phyloP scores from a whole-genome alignment of 2,888 invertebrate species.

The Anorthoa munda region DNA sequence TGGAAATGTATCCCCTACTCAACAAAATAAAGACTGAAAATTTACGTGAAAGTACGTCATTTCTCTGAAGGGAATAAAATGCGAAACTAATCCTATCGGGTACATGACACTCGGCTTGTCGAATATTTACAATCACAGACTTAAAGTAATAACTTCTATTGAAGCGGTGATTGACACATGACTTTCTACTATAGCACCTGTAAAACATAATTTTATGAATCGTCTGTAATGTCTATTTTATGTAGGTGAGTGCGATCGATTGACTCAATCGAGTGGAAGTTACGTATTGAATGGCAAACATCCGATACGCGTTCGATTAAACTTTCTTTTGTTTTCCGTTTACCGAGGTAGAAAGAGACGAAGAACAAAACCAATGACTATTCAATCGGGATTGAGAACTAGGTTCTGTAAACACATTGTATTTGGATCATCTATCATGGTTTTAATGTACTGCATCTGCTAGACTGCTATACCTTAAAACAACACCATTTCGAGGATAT shows the following conservation, averaged over 20 bases:
- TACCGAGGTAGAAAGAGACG: conserved; percentile 12
- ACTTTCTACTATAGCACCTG: conserved; percentile 50
- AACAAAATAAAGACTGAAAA: not conserved
- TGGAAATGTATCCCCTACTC: no score
- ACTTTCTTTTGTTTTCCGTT: conserved; percentile 69
- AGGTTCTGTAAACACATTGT: not conserved
- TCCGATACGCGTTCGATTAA: conserved; percentile 64
- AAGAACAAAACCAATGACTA: conserved; percentile 26
- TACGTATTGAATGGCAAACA: conserved; percentile 66
- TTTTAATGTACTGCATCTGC: not conserved
- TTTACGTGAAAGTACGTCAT: not conserved
- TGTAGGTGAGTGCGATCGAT: conserved; percentile 51
- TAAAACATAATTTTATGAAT: conserved; percentile 27
- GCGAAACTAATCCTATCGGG: no score
- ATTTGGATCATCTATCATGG: not conserved
- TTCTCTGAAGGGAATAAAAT: not conserved
- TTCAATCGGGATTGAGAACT: conserved; percentile 11
- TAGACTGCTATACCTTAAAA: not conserved
- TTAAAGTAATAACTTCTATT: conserved; percentile 25
- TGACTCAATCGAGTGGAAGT: conserved; percentile 64
- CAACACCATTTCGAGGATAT: not conserved
- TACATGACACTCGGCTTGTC: no score
- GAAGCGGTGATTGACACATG: conserved; percentile 31
- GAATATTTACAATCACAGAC: conserved; percentile 6
- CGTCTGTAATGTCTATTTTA: conserved; percentile 27